These are phyloP conservation scores for Hestina assimilis DNA, from an alignment of 1,140 invertebrate genomes.

Conservation along the genomic window DNA sequence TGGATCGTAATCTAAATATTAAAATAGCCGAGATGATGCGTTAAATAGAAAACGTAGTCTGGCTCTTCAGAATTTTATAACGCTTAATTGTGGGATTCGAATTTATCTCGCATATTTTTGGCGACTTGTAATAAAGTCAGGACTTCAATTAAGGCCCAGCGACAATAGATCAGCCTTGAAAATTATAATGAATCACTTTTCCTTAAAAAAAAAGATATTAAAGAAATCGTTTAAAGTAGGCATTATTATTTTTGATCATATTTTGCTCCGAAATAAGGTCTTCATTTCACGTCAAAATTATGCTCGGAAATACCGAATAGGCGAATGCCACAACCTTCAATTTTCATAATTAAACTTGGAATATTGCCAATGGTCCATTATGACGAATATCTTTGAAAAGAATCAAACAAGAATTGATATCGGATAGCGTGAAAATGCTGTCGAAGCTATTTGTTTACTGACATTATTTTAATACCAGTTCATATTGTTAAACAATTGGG, in stretches of 20 bases:
- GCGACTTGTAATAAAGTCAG: too few species aligned
- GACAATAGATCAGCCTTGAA: too few species aligned
- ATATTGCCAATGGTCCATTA: constrained; percentile 15
- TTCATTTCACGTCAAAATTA: background rate
- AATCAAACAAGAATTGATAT: constrained; percentile 15
- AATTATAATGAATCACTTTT: too few species aligned
- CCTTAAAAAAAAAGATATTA: background rate
- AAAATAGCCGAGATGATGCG: too few species aligned
- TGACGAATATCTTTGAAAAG: constrained; percentile 12
- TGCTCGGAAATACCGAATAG: background rate
- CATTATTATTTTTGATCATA: background rate
- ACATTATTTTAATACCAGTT: background rate
- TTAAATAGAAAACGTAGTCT: too few species aligned
- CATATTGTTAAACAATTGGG: background rate
- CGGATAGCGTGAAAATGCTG: constrained; percentile 5
- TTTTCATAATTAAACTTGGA: constrained; percentile 20
- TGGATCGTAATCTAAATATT: too few species aligned
- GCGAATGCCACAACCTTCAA: constrained; percentile 7
- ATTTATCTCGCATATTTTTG: too few species aligned
- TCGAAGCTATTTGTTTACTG: background rate
- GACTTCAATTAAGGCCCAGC: too few species aligned
- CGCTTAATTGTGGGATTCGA: too few species aligned
- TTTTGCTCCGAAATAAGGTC: background rate
- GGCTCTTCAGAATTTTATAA: too few species aligned
- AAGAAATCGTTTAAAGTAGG: background rate